These are phyloP conservation scores for Sinodicranocentrus sp. DNA, from an alignment of 2,888 invertebrate species.

Conservation along the genomic window DNA sequence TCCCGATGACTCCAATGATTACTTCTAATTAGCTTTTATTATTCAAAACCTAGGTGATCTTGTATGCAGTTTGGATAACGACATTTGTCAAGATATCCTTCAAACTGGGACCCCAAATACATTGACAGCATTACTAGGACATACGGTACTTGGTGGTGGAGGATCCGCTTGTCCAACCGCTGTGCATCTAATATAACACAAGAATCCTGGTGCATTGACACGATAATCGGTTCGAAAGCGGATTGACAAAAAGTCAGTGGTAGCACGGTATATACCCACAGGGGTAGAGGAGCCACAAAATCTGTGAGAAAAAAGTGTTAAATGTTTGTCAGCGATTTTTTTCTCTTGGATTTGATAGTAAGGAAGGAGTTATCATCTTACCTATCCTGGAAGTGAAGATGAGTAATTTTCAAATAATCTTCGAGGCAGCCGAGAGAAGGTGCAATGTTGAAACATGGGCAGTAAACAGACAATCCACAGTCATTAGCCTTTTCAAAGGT, in stretches of 20 bases:
- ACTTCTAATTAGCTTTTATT: background rate
- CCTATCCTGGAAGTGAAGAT: slow-evolving; percentile 68
- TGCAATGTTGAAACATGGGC: slow-evolving; percentile 72
- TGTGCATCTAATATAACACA: slow-evolving; percentile 65
- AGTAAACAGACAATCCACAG: slow-evolving; percentile 63
- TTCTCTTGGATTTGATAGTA: too few species aligned
- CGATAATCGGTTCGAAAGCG: slow-evolving; percentile 64
- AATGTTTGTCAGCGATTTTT: background rate
- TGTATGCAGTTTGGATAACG: too few species aligned
- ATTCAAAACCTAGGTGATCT: background rate
- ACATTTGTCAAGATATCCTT: background rate
- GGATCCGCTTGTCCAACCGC: slow-evolving; percentile 31
- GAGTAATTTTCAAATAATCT: slow-evolving; percentile 71
- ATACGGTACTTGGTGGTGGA: slow-evolving; percentile 34
- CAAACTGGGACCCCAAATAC: slow-evolving; percentile 19
- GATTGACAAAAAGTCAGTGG: slow-evolving; percentile 62
- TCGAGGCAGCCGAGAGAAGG: slow-evolving; percentile 65
- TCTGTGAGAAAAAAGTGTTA: slow-evolving; percentile 35
- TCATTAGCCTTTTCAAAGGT: slow-evolving; percentile 28
- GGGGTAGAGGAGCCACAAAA: slow-evolving; percentile 72
- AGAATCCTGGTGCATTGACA: slow-evolving; percentile 67
- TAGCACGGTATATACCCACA: slow-evolving; percentile 61
- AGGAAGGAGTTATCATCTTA: background rate
- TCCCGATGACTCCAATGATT: background rate
- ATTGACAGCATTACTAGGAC: slow-evolving; percentile 31